Evolutionary conservation across 2,888 invertebrate species (phyloP).

Genomic region (Altica lythri): DNA sequence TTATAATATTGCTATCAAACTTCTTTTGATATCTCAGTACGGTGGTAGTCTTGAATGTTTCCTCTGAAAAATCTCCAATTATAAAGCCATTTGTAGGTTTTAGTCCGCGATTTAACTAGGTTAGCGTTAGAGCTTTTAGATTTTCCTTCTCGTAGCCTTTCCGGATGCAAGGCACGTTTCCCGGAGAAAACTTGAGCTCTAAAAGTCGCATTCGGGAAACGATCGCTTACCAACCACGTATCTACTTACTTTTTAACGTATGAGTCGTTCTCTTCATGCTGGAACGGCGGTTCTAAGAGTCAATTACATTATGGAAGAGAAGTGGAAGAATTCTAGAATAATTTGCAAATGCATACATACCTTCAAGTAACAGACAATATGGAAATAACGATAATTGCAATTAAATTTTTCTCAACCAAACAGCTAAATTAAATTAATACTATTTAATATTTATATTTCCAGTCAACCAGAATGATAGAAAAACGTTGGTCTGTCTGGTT

Average conservation of each 20-base stretch:
- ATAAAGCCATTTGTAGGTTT: slow-evolving; percentile 38
- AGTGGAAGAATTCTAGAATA: not conserved
- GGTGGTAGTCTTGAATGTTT: slow-evolving; percentile 6
- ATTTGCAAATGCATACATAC: too few species aligned
- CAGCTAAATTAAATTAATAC: too few species aligned
- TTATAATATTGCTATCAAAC: not conserved
- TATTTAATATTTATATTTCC: too few species aligned
- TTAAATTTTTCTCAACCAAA: too few species aligned
- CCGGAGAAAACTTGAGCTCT: slow-evolving; percentile 42
- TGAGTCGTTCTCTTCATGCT: slow-evolving; percentile 22
- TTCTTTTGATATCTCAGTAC: not conserved
- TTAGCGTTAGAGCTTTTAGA: slow-evolving; percentile 43
- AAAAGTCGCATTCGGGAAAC: slow-evolving; percentile 38
- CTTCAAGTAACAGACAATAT: too few species aligned
- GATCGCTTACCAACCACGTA: slow-evolving; percentile 42
- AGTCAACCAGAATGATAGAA: too few species aligned
- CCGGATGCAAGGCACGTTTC: slow-evolving; percentile 42
- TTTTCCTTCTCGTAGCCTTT: slow-evolving; percentile 35
- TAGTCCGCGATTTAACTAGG: slow-evolving; percentile 40
- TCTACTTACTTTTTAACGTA: slow-evolving; percentile 40
- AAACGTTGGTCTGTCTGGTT: too few species aligned
- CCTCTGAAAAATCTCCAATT: slow-evolving; percentile 35
- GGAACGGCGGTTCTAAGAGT: slow-evolving; percentile 23
- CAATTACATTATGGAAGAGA: slow-evolving; percentile 25
- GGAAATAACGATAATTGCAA: too few species aligned